phyloP scores from a whole-genome alignment of 35 echinoderm and acorn worm genomes.

The Apostichopus japonicus region DNA sequence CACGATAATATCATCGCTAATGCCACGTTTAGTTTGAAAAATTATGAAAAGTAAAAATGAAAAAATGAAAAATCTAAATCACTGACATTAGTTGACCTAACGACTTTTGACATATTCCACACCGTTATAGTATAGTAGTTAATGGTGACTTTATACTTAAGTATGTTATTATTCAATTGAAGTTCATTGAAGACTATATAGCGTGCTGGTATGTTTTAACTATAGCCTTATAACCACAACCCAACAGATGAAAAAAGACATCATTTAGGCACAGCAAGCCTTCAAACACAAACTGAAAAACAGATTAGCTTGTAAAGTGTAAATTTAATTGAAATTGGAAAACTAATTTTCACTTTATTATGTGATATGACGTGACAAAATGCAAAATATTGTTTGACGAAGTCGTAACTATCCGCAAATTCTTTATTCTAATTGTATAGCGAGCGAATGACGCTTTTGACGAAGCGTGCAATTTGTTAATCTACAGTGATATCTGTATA shows the following conservation, averaged over 20 bases:
- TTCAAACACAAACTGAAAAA: background rate
- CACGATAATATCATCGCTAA: no score
- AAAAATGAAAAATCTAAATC: background rate
- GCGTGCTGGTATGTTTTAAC: background rate
- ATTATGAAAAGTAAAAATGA: background rate
- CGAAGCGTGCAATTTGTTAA: no score
- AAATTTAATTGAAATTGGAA: background rate
- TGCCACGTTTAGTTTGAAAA: no score
- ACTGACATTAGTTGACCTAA: background rate
- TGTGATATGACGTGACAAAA: background rate
- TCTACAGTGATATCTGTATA: no score
- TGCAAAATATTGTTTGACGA: background rate
- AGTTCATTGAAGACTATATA: background rate
- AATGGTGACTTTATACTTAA: background rate
- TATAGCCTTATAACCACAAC: background rate
- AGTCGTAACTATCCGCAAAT: no score
- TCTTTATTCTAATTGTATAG: no score
- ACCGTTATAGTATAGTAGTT: background rate
- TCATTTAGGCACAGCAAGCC: background rate
- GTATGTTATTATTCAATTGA: background rate
- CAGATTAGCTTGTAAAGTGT: background rate
- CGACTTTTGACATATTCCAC: background rate
- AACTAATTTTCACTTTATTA: background rate
- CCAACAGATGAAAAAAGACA: background rate
- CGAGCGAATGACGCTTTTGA: no score